Evolutionary conservation across 1,140 invertebrate species (phyloP).

Genomic region (Thalassaphorura encarpata): DNA sequence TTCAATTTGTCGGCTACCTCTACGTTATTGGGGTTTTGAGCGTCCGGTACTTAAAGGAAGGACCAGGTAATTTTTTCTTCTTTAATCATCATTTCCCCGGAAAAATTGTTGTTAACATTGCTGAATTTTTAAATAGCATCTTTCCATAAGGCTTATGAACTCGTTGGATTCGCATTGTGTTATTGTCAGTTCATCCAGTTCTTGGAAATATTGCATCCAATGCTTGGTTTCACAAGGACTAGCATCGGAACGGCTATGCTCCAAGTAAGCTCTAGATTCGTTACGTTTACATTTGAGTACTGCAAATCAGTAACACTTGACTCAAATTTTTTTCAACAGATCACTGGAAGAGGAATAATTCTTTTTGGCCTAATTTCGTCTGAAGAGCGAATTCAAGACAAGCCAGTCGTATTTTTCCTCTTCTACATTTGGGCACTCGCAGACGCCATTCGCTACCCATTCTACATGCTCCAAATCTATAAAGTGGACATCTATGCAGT

Average conservation of each 20-base stretch:
- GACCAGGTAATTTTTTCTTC: constrained; percentile 45
- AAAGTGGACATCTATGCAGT: constrained; percentile 61
- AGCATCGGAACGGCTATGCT: constrained; percentile 44
- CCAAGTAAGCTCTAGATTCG: constrained; percentile 39
- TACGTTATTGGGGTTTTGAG: constrained; percentile 65
- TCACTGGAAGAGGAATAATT: constrained; percentile 64
- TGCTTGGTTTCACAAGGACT: constrained; percentile 78
- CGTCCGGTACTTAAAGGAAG: constrained; percentile 62
- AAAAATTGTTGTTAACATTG: background rate
- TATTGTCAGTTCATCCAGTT: constrained; percentile 71
- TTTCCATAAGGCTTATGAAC: constrained; percentile 54
- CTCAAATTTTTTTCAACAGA: constrained; percentile 44
- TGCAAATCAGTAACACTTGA: constrained; percentile 41
- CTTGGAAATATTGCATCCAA: constrained; percentile 78
- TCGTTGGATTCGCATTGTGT: constrained; percentile 67
- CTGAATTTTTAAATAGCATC: background rate
- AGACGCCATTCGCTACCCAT: constrained; percentile 73
- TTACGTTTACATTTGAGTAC: background rate
- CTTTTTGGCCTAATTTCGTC: constrained; percentile 72
- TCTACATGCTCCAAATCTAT: constrained; percentile 71
- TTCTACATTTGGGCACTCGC: constrained; percentile 69
- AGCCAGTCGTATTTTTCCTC: constrained; percentile 76
- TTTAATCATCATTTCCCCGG: background rate
- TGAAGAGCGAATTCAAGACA: constrained; percentile 73
- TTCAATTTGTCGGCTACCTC: constrained; percentile 76